Base-by-base conservation (phyloP, 1,140 invertebrate genomes). In the Anastrepha obliqua region DNA sequence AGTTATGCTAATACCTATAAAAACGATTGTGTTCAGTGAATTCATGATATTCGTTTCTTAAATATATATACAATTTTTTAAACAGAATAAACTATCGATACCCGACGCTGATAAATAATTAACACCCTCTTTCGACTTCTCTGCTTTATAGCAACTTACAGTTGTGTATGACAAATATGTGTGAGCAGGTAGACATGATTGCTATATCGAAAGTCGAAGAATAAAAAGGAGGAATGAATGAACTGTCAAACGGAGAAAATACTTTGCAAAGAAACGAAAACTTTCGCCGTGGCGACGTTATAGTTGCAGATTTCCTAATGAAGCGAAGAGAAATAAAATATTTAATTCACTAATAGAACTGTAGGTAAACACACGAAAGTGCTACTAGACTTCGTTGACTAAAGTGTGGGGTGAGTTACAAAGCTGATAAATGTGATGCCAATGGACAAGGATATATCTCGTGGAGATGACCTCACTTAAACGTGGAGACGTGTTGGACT, bases 161-260 rank as follows among this genome's bases (percentile, higher is more conserved):
- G 67, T 47, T 13, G 42, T 47, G 39, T 47, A 5, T 17, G 1
- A 74, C 42, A 67, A 29, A 29, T 29, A 9, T 11, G 44, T 15
- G 70, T 47, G 70, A 4, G 6, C 42, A 47, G n/a, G 44, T 47
- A 11, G 9, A 8, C 29, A 67, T 13, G 13, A 67, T 42, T 42
- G 29, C 20, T 20, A 67, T 67, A 67, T 3, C 65, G 65, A 67
- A 67, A 42, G 65, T 42, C 29, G 1, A 29, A 29, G 17, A 51
- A 74, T 74, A 51, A 44, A 44, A 17, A 0, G 13, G 13, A n/a
- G n/a, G 44, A 74, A 74, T 55, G 2, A 51, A n/a, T 29, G 74
- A 81, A 55, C 47, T 81, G 74, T 81, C 74, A 81, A 81, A 81
- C n/a, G 74, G 74, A 81, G 29, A 81, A 81, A 62, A 6, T 55